Base-by-base conservation (phyloP, 1,140 invertebrate species). In the Zophobas morio region DNA sequence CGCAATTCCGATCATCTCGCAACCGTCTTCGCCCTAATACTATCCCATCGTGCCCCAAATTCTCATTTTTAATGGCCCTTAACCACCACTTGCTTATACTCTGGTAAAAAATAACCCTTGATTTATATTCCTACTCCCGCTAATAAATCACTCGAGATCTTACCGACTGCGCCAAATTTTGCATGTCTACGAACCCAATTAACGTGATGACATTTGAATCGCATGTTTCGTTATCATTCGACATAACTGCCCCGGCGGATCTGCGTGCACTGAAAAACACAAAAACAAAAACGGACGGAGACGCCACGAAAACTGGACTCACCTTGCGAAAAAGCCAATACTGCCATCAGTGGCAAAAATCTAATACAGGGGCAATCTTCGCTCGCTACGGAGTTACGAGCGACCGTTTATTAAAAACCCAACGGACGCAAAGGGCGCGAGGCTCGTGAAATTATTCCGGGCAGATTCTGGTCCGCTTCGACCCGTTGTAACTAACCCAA, bases 161-260 rank as follows among this genome's bases (percentile, higher is more conserved):
- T 60, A 60, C 37, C 56, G 56, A 60, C 32, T 36, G 56, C 20
- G 20, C 20, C 20, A 20, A 60, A 36, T 60, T 60, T 37, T 39
- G 56, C 56, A 60, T 60, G 56, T 37, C 56, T 33, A 8, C 39
- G n/a, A 4, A n/a, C 33, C 37, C 60, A 66, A 66, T 66, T 66
- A 66, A n/a, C 60, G 20, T 66, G 60, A 66, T 66, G 37, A 66
- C 39, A 42, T 66, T 42, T n/a, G 39, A 66, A 42, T 66, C n/a
- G 60, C 60, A 66, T 66, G 60, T 66, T 39, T 66, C 60, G 33
- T 40, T 8, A 46, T 66, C 20, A 37, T 66, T 66, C 35, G 1
- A 8, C 4, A 35, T 60, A 60, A 60, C 1, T 60, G 32, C 20
- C 60, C 20, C n/a, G n/a, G 39, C 6, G 39, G 36, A 40, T 2